Base-by-base conservation (phyloP, 2,888 invertebrate genomes). In the Barypeithes pellucidus region DNA sequence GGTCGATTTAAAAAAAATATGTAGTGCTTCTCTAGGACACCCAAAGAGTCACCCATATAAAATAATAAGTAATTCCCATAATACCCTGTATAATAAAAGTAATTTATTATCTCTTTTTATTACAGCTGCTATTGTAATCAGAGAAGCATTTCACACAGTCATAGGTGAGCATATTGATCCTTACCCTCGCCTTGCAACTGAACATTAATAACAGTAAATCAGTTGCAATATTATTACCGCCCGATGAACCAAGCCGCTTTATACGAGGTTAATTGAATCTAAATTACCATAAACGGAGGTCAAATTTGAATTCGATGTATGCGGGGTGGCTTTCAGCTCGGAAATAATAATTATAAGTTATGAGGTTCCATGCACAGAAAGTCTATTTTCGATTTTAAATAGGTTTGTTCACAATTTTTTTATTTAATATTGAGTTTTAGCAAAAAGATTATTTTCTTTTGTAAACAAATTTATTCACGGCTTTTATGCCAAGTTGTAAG, bases 171-270 rank as follows among this genome's bases (percentile, higher is more conserved):
- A 65, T 72, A 72, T 72, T 62, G 72, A 72, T 72, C 72, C 16
- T 43, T 45, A 61, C 60, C 45, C 54, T 61, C 61, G 63, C 61
- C 62, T 66, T 71, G 20, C 63, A 65, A 59, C 62, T 52, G 60
- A 67, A 54, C 57, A 72, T 72, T 72, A 72, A 72, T 72, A 72
- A 72, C 72, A 62, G 67, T 72, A 72, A 72, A 72, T 72, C 72
- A 67, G 67, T 67, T 67, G 61, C 67, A 72, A 67, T 67, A 72
- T 72, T 72, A 72, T 72, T 72, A 72, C 67, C 63, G 62, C 52
- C 54, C 67, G 50, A 72, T 72, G 72, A 72, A 72, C 57, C 67
- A 61, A 41, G 54, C 41, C 54, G 54, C 66, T 66, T 66, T 54
- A 54, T 54, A 66, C 24, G 20, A 29, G 52, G 61, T 52, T 68